Evolutionary conservation across 2,113 vertebrate genomes (phyloP).

Genomic region (Sceloporus tristichus): DNA sequence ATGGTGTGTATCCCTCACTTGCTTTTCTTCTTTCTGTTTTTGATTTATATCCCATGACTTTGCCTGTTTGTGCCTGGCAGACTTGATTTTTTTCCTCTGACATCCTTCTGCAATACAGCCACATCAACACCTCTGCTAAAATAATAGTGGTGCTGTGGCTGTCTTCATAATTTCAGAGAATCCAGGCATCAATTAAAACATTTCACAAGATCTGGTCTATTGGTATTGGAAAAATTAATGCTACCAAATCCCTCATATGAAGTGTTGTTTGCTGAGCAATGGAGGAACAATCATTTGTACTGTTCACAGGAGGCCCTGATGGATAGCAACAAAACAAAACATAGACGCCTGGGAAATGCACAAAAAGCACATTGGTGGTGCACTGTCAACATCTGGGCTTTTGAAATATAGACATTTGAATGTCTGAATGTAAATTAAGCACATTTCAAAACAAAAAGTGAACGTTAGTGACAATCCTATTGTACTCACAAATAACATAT

Average conservation of each 20-base stretch:
- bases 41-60: conserved; percentile 81
- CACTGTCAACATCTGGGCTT: neutral
- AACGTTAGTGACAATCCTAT: no score
- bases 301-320: conserved; percentile 42
- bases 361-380: neutral
- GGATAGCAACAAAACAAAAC: conserved; percentile 16
- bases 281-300: conserved; percentile 59
- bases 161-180: conserved; percentile 76
- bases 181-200: conserved; percentile 80
- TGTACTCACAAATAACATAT: neutral
- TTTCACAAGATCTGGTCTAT: conserved; percentile 72
- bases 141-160: conserved; percentile 74
- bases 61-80: conserved; percentile 74
- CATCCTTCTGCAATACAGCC: conserved; percentile 71
- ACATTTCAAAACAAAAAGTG: neutral
- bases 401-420: neutral
- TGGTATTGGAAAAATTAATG: conserved; percentile 78
- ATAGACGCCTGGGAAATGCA: rapidly evolving
- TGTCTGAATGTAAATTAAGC: neutral
- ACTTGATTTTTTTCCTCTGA: conserved; percentile 76
- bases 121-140: conserved; percentile 75
- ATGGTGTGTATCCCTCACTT: conserved; percentile 71
- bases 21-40: conserved; percentile 71
- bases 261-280: conserved; percentile 69
- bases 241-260: conserved; percentile 77